A percentile compares a stretch with the other conserved stretches of the same genome.
These are phyloP conservation scores for Drosophila borborema DNA, from an alignment of 2,888 invertebrate genomes.

Conservation along the genomic window DNA sequence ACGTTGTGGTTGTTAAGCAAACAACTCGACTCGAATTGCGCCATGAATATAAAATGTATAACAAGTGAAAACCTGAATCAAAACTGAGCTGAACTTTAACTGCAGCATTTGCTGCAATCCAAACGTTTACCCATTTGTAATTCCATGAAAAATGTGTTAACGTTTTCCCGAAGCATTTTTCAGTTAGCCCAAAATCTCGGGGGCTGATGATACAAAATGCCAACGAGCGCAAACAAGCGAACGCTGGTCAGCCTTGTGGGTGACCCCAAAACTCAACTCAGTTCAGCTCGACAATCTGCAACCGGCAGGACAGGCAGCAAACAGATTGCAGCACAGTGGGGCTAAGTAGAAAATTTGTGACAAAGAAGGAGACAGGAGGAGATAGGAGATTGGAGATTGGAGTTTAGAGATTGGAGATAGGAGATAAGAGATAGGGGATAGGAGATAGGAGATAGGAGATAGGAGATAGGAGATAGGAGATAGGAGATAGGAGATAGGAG, in stretches of 20 bases:
- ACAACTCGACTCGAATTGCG: constrained; percentile 28
- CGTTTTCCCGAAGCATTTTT: constrained; percentile 20
- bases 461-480: neutral
- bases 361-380: neutral
- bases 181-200: constrained; percentile 24
- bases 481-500: neutral
- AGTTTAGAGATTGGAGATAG: neutral
- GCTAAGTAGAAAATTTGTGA: too few species aligned
- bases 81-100: constrained; percentile 11
- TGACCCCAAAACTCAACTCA: constrained; percentile 31
- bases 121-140: constrained; percentile 33
- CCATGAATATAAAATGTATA: constrained; percentile 12
- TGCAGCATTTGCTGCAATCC: constrained; percentile 7
- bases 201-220: constrained; percentile 23
- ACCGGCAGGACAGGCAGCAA: constrained; percentile 11
- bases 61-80: neutral
- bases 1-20: constrained; percentile 34
- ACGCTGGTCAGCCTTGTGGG: constrained; percentile 43
- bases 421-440: neutral
- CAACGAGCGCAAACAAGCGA: constrained; percentile 34
- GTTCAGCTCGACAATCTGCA: constrained; percentile 19
- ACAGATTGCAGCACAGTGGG: constrained; percentile 21
- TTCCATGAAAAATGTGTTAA: constrained; percentile 30
- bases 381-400: neutral
- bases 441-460: neutral